Base-by-base conservation (phyloP, 1,140 invertebrate genomes). In the Melipona quadrifasciata region DNA sequence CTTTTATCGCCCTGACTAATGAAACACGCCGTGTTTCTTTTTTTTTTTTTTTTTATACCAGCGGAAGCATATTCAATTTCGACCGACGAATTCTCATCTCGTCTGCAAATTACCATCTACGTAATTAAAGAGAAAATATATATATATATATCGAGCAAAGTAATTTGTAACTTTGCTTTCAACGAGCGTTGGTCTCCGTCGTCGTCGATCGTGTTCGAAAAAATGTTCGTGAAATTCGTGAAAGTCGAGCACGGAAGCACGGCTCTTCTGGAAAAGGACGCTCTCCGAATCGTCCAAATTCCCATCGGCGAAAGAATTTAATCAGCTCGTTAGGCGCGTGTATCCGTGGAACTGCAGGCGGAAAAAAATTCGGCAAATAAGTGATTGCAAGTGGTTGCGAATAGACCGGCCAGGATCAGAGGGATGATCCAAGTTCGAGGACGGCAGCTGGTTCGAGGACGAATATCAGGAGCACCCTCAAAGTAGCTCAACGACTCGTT, bases 401-500 rank as follows among this genome's bases (percentile, higher is more conserved):
- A 78, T 78, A 58, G 74, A 85, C 47, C 6, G 19, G 47, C 31
- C 31, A 31, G 61, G 74, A 74, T 74, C 82, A 65, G 31, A 79
- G 76, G 39, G 51, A 73, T 84, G 68, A 84, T 84, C 68, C 82
- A 64, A 85, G 79, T 80, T 80, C 21, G 53, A 74, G 24, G 27
- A 47, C 39, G 31, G 31, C 31, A 82, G 76, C 11, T 77, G 57
- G 64, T 85, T 88, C 51, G 76, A 68, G 73, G 76, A 64, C 53
- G 80, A 86, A 74, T 55, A 64, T 53, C 73, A 75, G n/a, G 53
- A 58, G 85, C 55, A 67, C 27, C 75, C 85, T 87, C 87, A 90
- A 90, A 90, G 88, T 89, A 83, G 87, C 87, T 90, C 78, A 75
- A 89, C 84, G 87, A 80, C 82, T 90, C 88, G 88, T 89, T 90